phyloP scores from a whole-genome alignment of 2,888 invertebrate species.

The Zelleria hepariella region DNA sequence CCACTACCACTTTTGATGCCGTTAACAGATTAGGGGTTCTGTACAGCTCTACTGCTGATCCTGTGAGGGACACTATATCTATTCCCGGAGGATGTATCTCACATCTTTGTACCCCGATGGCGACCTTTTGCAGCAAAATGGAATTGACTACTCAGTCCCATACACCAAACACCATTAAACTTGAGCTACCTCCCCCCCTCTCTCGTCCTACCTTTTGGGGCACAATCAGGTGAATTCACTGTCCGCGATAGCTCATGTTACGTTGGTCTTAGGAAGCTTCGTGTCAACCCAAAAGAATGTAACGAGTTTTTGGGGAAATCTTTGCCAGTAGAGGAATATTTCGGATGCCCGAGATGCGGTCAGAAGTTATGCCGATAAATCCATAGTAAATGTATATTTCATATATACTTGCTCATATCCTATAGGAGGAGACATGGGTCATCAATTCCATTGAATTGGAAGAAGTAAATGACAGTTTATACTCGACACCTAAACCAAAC shows the following conservation, averaged over 20 bases:
- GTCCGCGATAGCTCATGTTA: not conserved
- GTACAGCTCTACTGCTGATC: not conserved
- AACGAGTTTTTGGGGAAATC: constrained; percentile 3
- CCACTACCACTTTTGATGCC: not conserved
- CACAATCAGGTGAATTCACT: not conserved
- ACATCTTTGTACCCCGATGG: not conserved
- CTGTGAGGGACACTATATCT: not conserved
- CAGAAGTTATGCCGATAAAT: not conserved
- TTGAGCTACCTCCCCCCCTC: not conserved
- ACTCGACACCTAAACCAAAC: too few relatives aligned
- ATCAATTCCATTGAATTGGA: too few relatives aligned
- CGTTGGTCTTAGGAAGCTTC: not conserved
- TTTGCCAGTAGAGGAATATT: not conserved
- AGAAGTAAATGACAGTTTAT: too few relatives aligned
- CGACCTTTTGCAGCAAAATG: constrained; percentile 2
- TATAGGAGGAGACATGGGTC: too few relatives aligned
- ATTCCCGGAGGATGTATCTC: constrained; percentile 1
- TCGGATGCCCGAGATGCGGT: not conserved
- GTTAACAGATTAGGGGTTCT: too few relatives aligned
- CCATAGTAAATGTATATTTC: too few relatives aligned
- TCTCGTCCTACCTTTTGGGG: not conserved
- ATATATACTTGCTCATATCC: too few relatives aligned
- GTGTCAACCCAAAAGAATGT: not conserved
- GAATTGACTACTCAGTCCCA: constrained; percentile 1
- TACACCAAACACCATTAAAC: not conserved